Conservation (phyloP, 2,797 vertebrate genomes). For the Tangara arthus region DNA sequence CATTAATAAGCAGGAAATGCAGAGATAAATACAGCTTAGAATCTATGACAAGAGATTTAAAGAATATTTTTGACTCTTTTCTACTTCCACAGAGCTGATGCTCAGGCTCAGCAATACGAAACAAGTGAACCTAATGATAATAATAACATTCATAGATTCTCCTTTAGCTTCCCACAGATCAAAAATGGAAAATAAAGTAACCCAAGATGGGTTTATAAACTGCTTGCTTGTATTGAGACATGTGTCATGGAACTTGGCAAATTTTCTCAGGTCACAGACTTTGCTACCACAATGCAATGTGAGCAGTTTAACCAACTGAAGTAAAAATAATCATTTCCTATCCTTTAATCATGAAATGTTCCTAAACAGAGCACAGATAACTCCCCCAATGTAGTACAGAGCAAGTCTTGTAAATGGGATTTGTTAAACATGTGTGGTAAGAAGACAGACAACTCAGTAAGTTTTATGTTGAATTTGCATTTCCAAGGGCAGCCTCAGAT, state of each 20-base stretch:
- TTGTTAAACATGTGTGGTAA: neutral
- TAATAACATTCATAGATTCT: neutral
- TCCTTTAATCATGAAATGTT: neutral
- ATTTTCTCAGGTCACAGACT: conserved; percentile 12
- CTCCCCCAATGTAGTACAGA: neutral
- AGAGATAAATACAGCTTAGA: neutral
- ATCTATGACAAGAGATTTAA: neutral
- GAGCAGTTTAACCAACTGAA: neutral
- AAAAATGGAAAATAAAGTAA: conserved; percentile 39
- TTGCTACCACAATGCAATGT: neutral
- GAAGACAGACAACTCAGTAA: neutral
- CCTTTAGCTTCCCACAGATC: conserved; percentile 32
- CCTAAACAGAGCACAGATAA: neutral
- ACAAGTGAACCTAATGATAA: conserved; percentile 1
- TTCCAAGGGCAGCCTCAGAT: neutral
- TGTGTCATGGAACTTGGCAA: conserved; percentile 58
- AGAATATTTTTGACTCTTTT: neutral
- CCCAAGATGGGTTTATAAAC: neutral
- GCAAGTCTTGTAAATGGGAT: neutral
- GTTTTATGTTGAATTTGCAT: neutral
- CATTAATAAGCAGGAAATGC: neutral
- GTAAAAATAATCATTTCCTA: conserved; percentile 36
- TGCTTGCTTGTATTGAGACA: conserved; percentile 13
- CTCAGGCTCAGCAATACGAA: neutral
- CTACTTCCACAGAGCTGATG: neutral